Percentiles rank a stretch among this genome's conserved stretches.
Conservation (phyloP, 2,113 vertebrate genomes). For the Cephalopterus ornatus region DNA sequence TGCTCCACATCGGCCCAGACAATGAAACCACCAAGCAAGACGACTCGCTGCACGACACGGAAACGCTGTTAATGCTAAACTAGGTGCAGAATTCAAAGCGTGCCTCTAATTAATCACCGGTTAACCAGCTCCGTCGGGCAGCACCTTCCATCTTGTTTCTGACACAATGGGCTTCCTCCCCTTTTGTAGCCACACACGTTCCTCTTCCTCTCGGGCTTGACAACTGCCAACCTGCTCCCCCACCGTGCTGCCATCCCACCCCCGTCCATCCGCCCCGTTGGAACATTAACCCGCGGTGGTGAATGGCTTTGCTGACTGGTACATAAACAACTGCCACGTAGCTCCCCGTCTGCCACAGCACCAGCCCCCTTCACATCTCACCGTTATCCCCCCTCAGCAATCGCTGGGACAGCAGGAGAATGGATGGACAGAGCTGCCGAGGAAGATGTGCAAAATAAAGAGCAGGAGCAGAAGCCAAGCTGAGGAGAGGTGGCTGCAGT, state of each 20-base stretch:
- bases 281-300: neutral
- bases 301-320: constrained; percentile 64
- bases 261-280: neutral
- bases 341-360: neutral
- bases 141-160: constrained; percentile 51
- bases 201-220: constrained; percentile 38
- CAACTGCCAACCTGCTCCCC: neutral
- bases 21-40: constrained; percentile 10
- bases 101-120: constrained; percentile 63
- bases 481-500: neutral
- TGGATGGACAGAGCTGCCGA: neutral
- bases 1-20: neutral
- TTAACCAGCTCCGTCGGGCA: neutral
- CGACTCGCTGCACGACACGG: neutral
- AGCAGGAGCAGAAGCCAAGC: neutral
- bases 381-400: neutral
- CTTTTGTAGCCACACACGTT: constrained; percentile 47
- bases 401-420: neutral
- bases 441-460: neutral
- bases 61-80: constrained; percentile 30
- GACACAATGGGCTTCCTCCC: constrained; percentile 37
- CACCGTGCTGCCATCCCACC: neutral
- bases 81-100: constrained; percentile 33
- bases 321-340: neutral
- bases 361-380: neutral